phyloP scores from a whole-genome alignment of 1,140 invertebrate species.

The Listronotus oregonensis region DNA sequence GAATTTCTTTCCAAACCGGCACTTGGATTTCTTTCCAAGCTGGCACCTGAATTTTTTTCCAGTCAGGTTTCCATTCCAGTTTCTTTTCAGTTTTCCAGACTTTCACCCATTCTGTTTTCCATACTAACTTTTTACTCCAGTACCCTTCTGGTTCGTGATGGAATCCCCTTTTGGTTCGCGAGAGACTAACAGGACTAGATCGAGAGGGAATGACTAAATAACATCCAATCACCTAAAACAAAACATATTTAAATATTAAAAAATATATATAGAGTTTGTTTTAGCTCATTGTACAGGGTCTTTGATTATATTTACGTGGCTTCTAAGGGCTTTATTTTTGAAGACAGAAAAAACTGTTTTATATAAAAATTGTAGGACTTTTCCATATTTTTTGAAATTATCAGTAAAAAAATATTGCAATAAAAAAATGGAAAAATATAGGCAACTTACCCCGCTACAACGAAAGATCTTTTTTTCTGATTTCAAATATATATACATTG shows the following conservation, averaged over 20 bases:
- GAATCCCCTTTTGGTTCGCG: slow-evolving; percentile 51
- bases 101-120: slow-evolving; percentile 68
- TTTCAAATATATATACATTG: too few species aligned
- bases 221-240: slow-evolving; percentile 57
- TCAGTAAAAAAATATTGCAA: too few species aligned
- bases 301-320: too few species aligned
- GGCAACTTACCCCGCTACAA: too few species aligned
- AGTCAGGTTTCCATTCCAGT: slow-evolving; percentile 66
- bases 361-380: too few species aligned
- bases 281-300: too few species aligned
- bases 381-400: too few species aligned
- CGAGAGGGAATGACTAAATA: slow-evolving; percentile 52
- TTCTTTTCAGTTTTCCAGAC: slow-evolving; percentile 65
- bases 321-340: too few species aligned
- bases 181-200: slow-evolving; percentile 58
- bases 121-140: slow-evolving; percentile 67
- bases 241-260: slow-evolving; percentile 16
- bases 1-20: slow-evolving; percentile 63
- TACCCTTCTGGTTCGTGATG: slow-evolving; percentile 65
- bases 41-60: slow-evolving; percentile 67
- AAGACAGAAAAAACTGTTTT: too few species aligned
- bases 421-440: too few species aligned
- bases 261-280: not conserved
- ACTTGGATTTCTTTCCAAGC: slow-evolving; percentile 71
- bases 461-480: too few species aligned